Evolutionary conservation across 23 tunicate genomes (phyloP).

Genomic region (Diplosoma virens): DNA sequence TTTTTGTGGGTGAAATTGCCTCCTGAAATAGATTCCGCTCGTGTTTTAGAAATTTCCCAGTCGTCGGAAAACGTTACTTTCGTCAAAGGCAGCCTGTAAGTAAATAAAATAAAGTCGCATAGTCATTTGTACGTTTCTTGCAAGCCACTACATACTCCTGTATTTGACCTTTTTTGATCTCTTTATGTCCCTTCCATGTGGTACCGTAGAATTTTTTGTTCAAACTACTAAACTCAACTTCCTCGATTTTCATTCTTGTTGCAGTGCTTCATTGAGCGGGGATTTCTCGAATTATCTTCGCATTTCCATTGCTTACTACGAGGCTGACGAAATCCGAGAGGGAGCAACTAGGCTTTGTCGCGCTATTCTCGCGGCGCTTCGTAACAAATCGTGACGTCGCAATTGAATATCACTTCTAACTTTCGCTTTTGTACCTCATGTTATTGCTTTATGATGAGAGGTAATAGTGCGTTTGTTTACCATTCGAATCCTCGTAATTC

Average conservation of each 20-base stretch:
- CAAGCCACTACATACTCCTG: too few relatives aligned
- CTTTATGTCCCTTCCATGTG: too few relatives aligned
- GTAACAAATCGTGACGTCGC: neutral
- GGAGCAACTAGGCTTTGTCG: constrained; percentile 49
- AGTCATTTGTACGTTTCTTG: too few relatives aligned
- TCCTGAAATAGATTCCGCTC: constrained; percentile 16
- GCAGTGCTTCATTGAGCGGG: constrained; percentile 57
- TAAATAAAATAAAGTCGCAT: too few relatives aligned
- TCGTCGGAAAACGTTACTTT: constrained; percentile 41
- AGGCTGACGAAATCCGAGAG: constrained; percentile 31
- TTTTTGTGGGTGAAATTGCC: constrained; percentile 86
- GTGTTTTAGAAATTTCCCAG: constrained; percentile 30
- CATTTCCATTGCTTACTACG: constrained; percentile 64
- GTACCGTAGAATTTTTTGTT: too few relatives aligned
- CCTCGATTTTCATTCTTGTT: too few relatives aligned
- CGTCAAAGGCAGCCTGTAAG: constrained; percentile 47
- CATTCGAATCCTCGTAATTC: too few relatives aligned
- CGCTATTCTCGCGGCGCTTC: neutral
- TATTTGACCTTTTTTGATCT: too few relatives aligned
- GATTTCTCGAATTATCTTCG: constrained; percentile 67
- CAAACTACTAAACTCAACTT: too few relatives aligned
- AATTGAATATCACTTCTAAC: neutral
- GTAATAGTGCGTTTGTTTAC: too few relatives aligned
- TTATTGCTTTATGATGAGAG: too few relatives aligned
- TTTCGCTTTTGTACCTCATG: too few relatives aligned